phyloP scores from a whole-genome alignment of 2,797 vertebrate species.

The Silurus aristotelis region DNA sequence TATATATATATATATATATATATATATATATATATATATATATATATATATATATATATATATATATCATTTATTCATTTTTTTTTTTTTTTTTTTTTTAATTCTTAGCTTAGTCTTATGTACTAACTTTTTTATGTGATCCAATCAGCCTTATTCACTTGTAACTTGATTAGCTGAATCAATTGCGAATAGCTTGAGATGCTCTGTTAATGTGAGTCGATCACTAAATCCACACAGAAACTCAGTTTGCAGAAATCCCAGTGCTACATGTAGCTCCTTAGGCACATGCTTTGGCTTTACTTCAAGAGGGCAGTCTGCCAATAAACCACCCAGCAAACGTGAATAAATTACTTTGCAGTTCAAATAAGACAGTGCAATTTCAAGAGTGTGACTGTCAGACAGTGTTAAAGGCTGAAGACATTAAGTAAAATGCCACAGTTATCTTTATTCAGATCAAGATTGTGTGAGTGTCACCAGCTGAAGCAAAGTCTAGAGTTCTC shows the following conservation, averaged over 20 bases:
- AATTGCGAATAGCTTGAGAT: constrained; percentile 9
- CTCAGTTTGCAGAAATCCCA: constrained; percentile 42
- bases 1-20: too few species aligned
- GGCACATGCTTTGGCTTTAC: constrained; percentile 71
- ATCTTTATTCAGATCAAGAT: constrained; percentile 38
- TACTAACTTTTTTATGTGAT: constrained; percentile 9
- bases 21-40: too few species aligned
- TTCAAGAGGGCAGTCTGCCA: constrained; percentile 64
- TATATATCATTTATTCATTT: too few species aligned
- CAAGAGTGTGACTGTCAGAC: constrained; percentile 51
- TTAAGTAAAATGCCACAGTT: constrained; percentile 26
- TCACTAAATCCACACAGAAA: constrained; percentile 50
- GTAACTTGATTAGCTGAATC: constrained; percentile 9
- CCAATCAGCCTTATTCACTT: neutral
- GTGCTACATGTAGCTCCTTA: constrained; percentile 59
- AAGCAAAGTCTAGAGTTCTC: constrained; percentile 4
- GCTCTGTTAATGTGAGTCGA: constrained; percentile 28
- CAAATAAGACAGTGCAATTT: constrained; percentile 66
- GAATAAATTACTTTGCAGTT: constrained; percentile 66
- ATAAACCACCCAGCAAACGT: constrained; percentile 70
- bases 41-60: too few species aligned
- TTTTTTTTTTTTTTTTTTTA: neutral
- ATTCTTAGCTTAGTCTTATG: neutral
- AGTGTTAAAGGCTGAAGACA: constrained; percentile 17
- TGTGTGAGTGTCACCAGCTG: constrained; percentile 5